Conservation (phyloP, 1,140 invertebrate genomes). For the Ridgeia piscesae region DNA sequence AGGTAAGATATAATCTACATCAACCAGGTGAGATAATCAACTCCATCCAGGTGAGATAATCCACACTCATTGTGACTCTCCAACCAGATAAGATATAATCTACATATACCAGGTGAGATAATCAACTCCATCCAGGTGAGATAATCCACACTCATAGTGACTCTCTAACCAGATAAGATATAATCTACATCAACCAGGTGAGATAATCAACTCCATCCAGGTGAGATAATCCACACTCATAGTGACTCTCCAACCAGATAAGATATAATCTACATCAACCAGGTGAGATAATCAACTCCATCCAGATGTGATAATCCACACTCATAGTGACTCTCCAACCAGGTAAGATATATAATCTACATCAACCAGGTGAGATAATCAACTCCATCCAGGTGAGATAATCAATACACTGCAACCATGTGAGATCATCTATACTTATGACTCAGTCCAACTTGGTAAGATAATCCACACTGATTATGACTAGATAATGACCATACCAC, state of each 20-base stretch:
- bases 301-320: slow-evolving; percentile 84
- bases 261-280: too few species aligned
- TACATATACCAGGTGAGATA: too few species aligned
- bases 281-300: slow-evolving; percentile 73
- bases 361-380: slow-evolving; percentile 58
- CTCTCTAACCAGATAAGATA: slow-evolving; percentile 83
- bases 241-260: slow-evolving; percentile 69
- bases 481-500: slow-evolving; percentile 49
- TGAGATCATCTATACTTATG: neutral
- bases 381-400: slow-evolving; percentile 69
- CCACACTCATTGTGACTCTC: slow-evolving; percentile 99
- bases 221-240: slow-evolving; percentile 83
- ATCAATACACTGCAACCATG: slow-evolving; percentile 72
- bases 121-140: slow-evolving; percentile 88
- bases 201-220: slow-evolving; percentile 97
- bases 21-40: slow-evolving; percentile 61
- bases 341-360: slow-evolving; percentile 51
- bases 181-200: neutral
- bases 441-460: slow-evolving; percentile 89
- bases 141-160: slow-evolving; percentile 96
- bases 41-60: slow-evolving; percentile 86
- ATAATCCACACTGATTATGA: slow-evolving; percentile 94
- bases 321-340: slow-evolving; percentile 82
- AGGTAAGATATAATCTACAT: slow-evolving; percentile 56
- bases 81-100: slow-evolving; percentile 72